Base-by-base conservation (phyloP, 2,113 vertebrate genomes). In the Zapornia atra region DNA sequence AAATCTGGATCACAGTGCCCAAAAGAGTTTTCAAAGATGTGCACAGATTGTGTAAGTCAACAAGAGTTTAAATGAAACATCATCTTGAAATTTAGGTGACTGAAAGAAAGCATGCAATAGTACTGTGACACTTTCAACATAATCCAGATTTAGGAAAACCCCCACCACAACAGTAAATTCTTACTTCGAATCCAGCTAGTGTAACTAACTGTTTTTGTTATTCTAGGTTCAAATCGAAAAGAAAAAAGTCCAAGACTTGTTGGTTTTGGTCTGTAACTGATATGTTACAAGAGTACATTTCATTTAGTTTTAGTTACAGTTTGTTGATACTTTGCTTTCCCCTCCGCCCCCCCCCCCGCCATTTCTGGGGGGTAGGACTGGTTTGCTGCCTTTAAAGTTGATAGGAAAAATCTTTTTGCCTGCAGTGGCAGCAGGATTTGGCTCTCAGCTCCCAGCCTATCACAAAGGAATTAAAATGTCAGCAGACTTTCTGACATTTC, bases 401-500 rank as follows among this genome's bases (percentile, higher is more conserved):
- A 68, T 19, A 79, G 63, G 57, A 90, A 95, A 95, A 94, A 64
- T 61, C 25, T 82, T 93, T 88, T 66, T 6, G 7, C 60, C 56
- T 71, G 48, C 63, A 95, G 59, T 63, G 77, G 90, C 69, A 89
- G 85, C 26, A 72, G 71, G 48, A 90, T 90, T 94, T 90, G 89
- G 82, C 79, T 94, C 79, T 92, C 76, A 76, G 48, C 72, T 89
- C 61, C 48, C 61, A 91, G 88, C 36, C 91, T 97, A 96, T 97
- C 97, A 96, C 81, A 91, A 97, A 97, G 96, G 97, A 97, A 98
- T 98, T 98, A 98, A 98, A 97, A 98, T 97, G 98, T 98, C 97
- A 98, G 94, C 95, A 98, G 97, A 93, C 95, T 96, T 97, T 97
- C 96, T 97, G 96, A 97, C 96, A 98, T 97, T 98, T 98, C 96